Conservation (phyloP, 2,113 vertebrate species). For the Uria aalge region DNA sequence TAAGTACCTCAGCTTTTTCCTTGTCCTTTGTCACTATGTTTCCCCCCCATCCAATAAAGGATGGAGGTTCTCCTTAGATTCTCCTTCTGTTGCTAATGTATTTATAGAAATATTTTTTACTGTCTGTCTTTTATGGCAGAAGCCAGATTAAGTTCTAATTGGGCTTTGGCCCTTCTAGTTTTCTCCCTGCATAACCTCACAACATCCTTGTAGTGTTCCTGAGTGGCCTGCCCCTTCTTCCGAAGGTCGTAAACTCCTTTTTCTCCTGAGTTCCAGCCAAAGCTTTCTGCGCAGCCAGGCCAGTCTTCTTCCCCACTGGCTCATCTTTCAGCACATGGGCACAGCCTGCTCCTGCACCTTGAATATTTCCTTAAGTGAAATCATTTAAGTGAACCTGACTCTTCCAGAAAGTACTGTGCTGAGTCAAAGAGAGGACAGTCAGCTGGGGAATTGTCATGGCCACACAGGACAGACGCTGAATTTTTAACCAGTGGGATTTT, state of each 20-base stretch:
- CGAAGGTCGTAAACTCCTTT: neutral
- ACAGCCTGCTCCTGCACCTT: neutral
- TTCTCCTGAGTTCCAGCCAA: neutral
- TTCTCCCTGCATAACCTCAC: neutral
- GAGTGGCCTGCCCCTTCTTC: neutral
- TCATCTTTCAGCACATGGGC: neutral
- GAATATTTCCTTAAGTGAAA: neutral
- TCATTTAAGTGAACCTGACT: neutral
- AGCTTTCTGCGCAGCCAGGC: neutral
- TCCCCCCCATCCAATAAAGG: neutral
- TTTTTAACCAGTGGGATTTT: neutral
- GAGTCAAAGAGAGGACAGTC: neutral
- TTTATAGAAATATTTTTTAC: neutral
- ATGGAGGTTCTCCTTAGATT: neutral
- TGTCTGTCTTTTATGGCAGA: neutral
- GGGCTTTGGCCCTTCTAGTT: neutral
- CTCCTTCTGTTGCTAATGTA: neutral
- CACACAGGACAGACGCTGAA: neutral
- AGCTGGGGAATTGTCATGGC: neutral
- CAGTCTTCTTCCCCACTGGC: neutral
- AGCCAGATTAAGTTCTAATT: neutral
- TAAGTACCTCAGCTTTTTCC: neutral
- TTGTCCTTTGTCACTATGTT: neutral
- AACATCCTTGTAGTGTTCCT: neutral
- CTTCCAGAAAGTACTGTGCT: neutral